A percentile compares a stretch with the other conserved stretches of the same genome.
Conservation (phyloP, 92 coral and sea anemone genomes). For the Bergia sp. region DNA sequence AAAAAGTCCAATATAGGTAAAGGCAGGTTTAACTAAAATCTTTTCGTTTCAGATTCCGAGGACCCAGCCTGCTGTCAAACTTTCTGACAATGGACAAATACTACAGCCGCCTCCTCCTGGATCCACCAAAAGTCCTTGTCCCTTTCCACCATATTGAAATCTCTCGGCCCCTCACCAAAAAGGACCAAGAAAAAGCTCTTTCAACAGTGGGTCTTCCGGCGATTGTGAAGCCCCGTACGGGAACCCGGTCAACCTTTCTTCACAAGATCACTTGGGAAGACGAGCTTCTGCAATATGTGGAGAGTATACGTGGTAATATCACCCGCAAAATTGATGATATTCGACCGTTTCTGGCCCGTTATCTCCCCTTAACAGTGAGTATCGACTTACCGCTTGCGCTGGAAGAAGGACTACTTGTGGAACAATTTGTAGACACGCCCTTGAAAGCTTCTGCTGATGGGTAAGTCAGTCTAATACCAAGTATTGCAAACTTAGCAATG, state of each 20-base stretch:
- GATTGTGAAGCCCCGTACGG: slow-evolving; percentile 40
- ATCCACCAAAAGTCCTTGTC: slow-evolving; percentile 8
- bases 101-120: slow-evolving; percentile 40
- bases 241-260: slow-evolving; percentile 37
- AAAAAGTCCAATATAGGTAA: too few relatives aligned
- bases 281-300: slow-evolving; percentile 25
- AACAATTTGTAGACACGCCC: slow-evolving; percentile 39
- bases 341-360: slow-evolving; percentile 35
- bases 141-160: slow-evolving; percentile 38
- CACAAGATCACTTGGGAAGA: slow-evolving; percentile 39
- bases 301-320: slow-evolving; percentile 18
- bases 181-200: slow-evolving; percentile 29
- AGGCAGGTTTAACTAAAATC: neutral
- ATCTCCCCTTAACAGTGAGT: neutral
- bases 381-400: slow-evolving; percentile 10
- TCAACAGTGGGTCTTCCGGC: slow-evolving; percentile 35
- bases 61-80: slow-evolving; percentile 31
- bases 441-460: slow-evolving; percentile 40
- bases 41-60: neutral
- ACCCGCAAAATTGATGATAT: slow-evolving; percentile 27
- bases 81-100: slow-evolving; percentile 46
- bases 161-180: slow-evolving; percentile 12
- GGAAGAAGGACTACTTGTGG: slow-evolving; percentile 24
- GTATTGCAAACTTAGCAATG: neutral
- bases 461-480: neutral